phyloP scores from a whole-genome alignment of 2,888 invertebrate genomes.

The Ptycholaimellus sp. region DNA sequence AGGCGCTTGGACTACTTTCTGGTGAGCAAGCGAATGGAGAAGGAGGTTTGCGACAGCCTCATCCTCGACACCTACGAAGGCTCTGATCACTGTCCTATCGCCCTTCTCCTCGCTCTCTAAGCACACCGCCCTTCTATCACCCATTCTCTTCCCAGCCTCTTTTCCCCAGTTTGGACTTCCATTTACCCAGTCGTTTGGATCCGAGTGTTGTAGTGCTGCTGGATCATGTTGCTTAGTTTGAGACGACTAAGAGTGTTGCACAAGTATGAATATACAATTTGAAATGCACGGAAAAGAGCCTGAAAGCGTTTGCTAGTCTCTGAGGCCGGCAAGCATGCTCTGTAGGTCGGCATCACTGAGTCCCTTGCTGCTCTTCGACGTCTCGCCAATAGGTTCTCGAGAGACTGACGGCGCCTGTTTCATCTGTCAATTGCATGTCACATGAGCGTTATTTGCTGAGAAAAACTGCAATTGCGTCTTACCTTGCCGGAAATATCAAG shows the following conservation, averaged over 20 bases:
- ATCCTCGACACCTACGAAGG: constrained; percentile 59
- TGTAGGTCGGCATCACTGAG: constrained; percentile 9
- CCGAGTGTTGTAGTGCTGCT: no score
- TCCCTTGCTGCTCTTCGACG: background rate
- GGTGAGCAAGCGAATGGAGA: constrained; percentile 49
- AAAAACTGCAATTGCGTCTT: no score
- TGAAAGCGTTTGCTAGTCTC: constrained; percentile 4
- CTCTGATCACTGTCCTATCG: constrained; percentile 85
- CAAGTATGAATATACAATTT: no score
- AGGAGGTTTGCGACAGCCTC: constrained; percentile 53
- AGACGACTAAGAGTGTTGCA: no score
- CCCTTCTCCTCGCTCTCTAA: constrained; percentile 44
- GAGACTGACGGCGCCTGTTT: background rate
- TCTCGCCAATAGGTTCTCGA: constrained; percentile 1
- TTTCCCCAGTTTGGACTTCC: no score
- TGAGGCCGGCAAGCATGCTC: constrained; percentile 8
- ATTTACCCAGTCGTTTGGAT: no score
- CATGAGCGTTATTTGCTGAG: no score
- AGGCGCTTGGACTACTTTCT: constrained; percentile 90
- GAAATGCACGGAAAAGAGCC: background rate
- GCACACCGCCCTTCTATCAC: no score
- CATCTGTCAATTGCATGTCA: background rate
- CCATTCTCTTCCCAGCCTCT: no score
- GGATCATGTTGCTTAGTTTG: no score
- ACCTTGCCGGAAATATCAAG: constrained; percentile 76